These are phyloP conservation scores for Leptodactylus fallax DNA, from an alignment of 2,797 vertebrate genomes.

Conservation along the genomic window DNA sequence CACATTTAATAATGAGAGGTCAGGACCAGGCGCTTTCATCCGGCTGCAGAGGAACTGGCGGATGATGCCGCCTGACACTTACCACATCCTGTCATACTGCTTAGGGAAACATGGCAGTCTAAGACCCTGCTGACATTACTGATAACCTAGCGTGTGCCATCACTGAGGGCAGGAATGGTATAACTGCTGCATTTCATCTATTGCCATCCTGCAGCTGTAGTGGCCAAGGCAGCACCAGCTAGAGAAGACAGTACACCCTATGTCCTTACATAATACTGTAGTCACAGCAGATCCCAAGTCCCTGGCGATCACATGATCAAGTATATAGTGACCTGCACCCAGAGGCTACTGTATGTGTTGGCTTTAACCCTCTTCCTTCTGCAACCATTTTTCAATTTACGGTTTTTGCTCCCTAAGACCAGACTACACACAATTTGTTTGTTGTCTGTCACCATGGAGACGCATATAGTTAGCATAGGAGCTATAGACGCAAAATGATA, in stretches of 20 bases:
- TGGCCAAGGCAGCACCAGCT: not conserved
- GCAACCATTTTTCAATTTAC: too few species aligned
- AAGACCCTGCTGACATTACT: not conserved
- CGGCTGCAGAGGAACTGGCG: conserved; percentile 17
- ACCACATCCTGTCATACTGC: not conserved
- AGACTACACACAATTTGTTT: too few species aligned
- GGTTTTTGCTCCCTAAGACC: too few species aligned
- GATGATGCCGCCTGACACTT: not conserved
- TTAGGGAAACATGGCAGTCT: not conserved
- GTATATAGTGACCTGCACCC: not conserved
- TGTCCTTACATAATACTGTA: not conserved
- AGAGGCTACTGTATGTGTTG: too few species aligned
- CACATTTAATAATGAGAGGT: conserved; percentile 60
- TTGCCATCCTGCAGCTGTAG: not conserved
- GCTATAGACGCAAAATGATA: too few species aligned
- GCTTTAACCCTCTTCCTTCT: too few species aligned
- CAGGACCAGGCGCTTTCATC: conserved; percentile 42
- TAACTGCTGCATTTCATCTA: not conserved
- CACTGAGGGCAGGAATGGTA: not conserved
- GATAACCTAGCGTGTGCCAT: too few species aligned
- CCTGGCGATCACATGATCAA: not conserved
- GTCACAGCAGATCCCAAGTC: not conserved
- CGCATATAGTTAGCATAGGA: too few species aligned
- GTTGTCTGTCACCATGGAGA: too few species aligned
- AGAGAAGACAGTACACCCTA: not conserved